These are phyloP conservation scores for Neodiprion lecontei DNA, from an alignment of 1,140 invertebrate genomes.

Conservation along the genomic window DNA sequence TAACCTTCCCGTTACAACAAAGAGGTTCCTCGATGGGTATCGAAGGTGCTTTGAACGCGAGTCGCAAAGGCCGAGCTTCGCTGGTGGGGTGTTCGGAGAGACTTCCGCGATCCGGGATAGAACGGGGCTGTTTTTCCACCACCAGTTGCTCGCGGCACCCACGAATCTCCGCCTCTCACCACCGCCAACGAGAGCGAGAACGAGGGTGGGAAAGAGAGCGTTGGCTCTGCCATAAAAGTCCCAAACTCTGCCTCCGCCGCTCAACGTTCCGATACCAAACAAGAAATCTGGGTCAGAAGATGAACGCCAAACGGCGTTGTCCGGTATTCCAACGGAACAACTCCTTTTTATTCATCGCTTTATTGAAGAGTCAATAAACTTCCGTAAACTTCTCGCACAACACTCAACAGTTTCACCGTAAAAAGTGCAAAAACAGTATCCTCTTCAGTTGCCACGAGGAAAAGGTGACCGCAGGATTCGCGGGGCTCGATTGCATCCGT, in stretches of 20 bases:
- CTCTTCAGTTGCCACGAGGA: too few relatives aligned
- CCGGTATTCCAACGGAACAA: constrained; percentile 20
- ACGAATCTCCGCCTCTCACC: constrained; percentile 38
- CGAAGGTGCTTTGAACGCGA: constrained; percentile 39
- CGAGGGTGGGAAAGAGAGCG: constrained; percentile 35
- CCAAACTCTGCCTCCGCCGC: constrained; percentile 31
- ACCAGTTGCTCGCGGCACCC: constrained; percentile 62
- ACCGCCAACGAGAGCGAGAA: constrained; percentile 18
- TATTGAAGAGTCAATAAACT: too few relatives aligned
- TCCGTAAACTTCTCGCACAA: too few relatives aligned
- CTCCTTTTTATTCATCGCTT: constrained; percentile 30
- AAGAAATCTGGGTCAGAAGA: constrained; percentile 28
- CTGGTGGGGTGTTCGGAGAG: constrained; percentile 35
- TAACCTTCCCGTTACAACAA: too few relatives aligned
- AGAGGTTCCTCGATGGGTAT: constrained; percentile 21
- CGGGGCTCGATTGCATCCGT: too few relatives aligned
- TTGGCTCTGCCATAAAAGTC: constrained; percentile 55
- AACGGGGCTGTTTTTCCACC: constrained; percentile 63
- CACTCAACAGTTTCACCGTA: too few relatives aligned
- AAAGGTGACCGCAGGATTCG: too few relatives aligned
- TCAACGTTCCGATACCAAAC: constrained; percentile 6
- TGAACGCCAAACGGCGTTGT: constrained; percentile 13
- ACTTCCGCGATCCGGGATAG: constrained; percentile 43
- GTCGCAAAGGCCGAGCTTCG: constrained; percentile 29
- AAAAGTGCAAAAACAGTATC: too few relatives aligned